phyloP scores from a whole-genome alignment of 2,797 vertebrate species.

The Urocyon cinereoargenteus region DNA sequence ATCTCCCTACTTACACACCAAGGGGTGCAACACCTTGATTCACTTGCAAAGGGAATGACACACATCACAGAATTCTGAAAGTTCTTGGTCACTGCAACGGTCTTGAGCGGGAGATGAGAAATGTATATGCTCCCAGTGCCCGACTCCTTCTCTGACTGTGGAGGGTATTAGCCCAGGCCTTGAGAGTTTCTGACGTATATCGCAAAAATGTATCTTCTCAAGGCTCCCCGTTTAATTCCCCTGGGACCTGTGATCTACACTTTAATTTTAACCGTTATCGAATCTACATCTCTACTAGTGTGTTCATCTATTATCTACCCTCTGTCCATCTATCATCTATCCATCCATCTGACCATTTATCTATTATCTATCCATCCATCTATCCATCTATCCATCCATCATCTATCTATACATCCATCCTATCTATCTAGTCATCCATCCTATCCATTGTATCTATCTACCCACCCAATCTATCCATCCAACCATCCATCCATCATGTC shows the following conservation, averaged over 20 bases:
- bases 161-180: background rate
- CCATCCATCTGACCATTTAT: background rate
- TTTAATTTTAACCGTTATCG: background rate
- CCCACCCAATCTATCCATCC: background rate
- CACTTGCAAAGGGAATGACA: too few species aligned
- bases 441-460: background rate
- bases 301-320: background rate
- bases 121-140: background rate
- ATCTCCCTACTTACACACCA: too few species aligned
- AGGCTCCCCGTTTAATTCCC: background rate
- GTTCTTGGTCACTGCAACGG: accelerated
- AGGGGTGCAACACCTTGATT: too few species aligned
- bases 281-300: background rate
- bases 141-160: background rate
- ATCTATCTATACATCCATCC: background rate
- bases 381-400: background rate
- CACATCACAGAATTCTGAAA: background rate
- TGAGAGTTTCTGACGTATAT: background rate
- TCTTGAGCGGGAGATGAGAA: background rate
- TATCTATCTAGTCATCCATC: background rate
- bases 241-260: background rate
- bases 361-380: background rate
- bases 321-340: background rate
- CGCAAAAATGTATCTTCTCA: background rate
- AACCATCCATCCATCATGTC: accelerated